A percentile compares a stretch with the other conserved stretches of the same genome.
Evolutionary conservation across 1,140 invertebrate species (phyloP).

Genomic region (Archegozetes longisetosus): DNA sequence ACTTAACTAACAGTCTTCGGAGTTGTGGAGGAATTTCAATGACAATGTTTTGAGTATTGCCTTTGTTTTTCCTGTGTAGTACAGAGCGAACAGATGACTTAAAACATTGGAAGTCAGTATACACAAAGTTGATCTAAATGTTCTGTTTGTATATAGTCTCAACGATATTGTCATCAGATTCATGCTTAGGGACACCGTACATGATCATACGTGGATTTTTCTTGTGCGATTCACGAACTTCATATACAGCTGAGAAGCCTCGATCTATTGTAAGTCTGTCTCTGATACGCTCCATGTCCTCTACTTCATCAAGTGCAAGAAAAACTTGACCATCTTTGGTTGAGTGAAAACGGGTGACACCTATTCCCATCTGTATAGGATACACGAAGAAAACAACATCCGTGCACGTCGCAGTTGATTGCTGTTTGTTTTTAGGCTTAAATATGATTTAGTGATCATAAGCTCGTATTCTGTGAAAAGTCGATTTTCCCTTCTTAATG

Average conservation of each 20-base stretch:
- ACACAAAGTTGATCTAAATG: neutral
- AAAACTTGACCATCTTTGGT: neutral
- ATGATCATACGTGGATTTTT: neutral
- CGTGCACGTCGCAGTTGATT: neutral
- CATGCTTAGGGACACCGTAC: neutral
- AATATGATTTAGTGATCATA: neutral
- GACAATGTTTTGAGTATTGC: too few relatives aligned
- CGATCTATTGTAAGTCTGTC: neutral
- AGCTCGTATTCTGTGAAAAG: neutral
- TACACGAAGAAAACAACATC: neutral
- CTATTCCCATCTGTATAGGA: neutral
- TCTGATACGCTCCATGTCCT: neutral
- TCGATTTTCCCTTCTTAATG: neutral
- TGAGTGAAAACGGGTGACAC: neutral
- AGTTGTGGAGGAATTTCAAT: too few relatives aligned
- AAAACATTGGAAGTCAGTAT: too few relatives aligned
- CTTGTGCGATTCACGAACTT: neutral
- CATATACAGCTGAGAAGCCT: neutral
- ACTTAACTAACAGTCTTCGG: too few relatives aligned
- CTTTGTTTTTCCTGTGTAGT: too few relatives aligned
- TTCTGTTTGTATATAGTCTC: neutral
- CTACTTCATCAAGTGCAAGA: neutral
- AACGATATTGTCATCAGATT: neutral
- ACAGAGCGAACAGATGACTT: too few relatives aligned
- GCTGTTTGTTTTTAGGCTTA: neutral